Percentiles rank a stretch among this genome's conserved stretches.
Evolutionary conservation across 2,113 vertebrate species (phyloP).

Genomic region (Nothoprocta perdicaria): DNA sequence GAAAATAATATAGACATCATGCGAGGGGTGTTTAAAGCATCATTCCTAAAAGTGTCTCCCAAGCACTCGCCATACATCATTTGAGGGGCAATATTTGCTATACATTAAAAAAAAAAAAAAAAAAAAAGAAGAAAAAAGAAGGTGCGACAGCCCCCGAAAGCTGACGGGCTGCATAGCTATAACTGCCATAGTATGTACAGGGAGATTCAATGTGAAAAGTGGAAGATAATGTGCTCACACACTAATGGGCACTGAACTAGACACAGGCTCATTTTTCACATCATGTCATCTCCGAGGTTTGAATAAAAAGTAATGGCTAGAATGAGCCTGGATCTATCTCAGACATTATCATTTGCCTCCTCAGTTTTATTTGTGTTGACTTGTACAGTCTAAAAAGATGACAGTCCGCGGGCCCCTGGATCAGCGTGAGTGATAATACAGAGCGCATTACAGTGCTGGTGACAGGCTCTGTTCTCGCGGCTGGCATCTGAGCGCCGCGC

Average conservation of each 20-base stretch:
- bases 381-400: slow-evolving; percentile 94
- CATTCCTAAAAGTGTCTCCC: slow-evolving; percentile 56
- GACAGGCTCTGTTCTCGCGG: slow-evolving; percentile 92
- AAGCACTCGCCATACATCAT: slow-evolving; percentile 75
- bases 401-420: slow-evolving; percentile 90
- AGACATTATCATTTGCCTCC: slow-evolving; percentile 94
- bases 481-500: slow-evolving; percentile 88
- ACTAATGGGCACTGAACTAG: slow-evolving; percentile 99
- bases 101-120: slow-evolving; percentile 75
- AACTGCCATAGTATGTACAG: slow-evolving; percentile 85
- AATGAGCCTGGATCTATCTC: slow-evolving; percentile 93
- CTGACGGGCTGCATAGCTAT: slow-evolving; percentile 83
- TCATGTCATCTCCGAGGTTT: slow-evolving; percentile 98
- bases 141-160: slow-evolving; percentile 81
- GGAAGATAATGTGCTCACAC: slow-evolving; percentile 96
- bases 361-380: slow-evolving; percentile 99
- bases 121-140: slow-evolving; percentile 71
- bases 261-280: slow-evolving; percentile 99
- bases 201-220: slow-evolving; percentile 92
- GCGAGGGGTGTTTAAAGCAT: neutral
- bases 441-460: slow-evolving; percentile 87
- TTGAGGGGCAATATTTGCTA: slow-evolving; percentile 69
- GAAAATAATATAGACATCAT: neutral
- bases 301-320: slow-evolving; percentile 96
- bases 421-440: slow-evolving; percentile 96